Percentiles rank a stretch among this genome's conserved stretches.
These are phyloP conservation scores for Ceryle rudis DNA, from an alignment of 2,797 vertebrate species.

Conservation along the genomic window DNA sequence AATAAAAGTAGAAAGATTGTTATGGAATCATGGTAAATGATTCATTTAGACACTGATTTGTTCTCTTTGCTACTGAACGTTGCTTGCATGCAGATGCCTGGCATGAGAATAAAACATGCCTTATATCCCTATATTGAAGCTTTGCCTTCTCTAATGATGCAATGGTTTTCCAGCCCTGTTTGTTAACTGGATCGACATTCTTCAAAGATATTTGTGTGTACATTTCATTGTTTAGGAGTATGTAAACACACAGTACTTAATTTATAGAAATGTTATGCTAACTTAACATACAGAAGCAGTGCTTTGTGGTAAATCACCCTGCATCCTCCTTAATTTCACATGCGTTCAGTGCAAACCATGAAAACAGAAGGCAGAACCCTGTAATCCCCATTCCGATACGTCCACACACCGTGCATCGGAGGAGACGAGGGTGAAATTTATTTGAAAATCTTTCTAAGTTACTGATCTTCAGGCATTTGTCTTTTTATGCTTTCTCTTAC, in stretches of 20 bases:
- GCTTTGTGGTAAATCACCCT: not conserved
- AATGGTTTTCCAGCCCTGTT: not conserved
- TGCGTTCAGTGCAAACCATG: not conserved
- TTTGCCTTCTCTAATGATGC: not conserved
- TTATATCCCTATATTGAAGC: not conserved
- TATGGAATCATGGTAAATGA: not conserved
- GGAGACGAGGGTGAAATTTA: not conserved
- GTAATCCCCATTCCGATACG: not conserved
- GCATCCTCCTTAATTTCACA: not conserved
- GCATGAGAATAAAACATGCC: rapidly evolving
- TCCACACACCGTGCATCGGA: not conserved
- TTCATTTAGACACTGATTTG: not conserved
- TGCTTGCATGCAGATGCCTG: not conserved
- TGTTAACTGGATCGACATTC: not conserved
- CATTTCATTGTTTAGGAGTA: not conserved
- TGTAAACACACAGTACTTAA: not conserved
- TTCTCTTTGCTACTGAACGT: not conserved
- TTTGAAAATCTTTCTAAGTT: not conserved
- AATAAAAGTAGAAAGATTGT: not conserved
- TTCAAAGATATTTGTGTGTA: not conserved
- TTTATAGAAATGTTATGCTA: not conserved
- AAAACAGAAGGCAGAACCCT: not conserved
- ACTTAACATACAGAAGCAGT: not conserved
- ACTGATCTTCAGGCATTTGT: not conserved
- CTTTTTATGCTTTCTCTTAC: not conserved